Evolutionary conservation across 2,113 vertebrate genomes (phyloP).

Genomic region (Oryzias curvinotus): DNA sequence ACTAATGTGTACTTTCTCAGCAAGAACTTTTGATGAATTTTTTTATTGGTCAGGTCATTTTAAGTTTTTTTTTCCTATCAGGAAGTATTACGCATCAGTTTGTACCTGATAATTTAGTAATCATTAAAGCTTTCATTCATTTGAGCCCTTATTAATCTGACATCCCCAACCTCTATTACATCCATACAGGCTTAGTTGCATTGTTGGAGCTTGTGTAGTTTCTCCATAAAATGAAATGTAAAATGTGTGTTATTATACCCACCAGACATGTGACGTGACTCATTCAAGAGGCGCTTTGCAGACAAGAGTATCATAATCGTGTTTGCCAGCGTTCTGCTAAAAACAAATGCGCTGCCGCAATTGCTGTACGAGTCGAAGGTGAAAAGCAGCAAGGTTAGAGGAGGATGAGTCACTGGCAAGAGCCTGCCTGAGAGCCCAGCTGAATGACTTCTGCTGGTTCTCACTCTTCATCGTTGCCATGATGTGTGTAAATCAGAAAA

Average conservation of each 20-base stretch:
- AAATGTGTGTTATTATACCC: conserved; percentile 28
- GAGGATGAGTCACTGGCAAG: conserved; percentile 9
- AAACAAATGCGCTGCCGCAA: conserved; percentile 13
- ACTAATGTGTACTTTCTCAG: no score
- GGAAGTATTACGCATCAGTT: neutral
- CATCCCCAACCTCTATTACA: neutral
- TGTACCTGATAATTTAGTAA: conserved; percentile 13
- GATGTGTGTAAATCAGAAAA: neutral
- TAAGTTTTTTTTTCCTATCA: no score
- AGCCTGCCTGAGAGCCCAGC: neutral
- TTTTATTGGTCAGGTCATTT: no score
- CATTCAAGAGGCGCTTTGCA: conserved; percentile 13
- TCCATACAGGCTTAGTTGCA: conserved; percentile 21
- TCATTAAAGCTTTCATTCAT: conserved; percentile 7
- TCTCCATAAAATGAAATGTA: conserved; percentile 25
- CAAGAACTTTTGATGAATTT: no score
- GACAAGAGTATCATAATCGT: conserved; percentile 19
- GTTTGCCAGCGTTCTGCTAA: conserved; percentile 10
- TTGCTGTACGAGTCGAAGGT: conserved; percentile 24
- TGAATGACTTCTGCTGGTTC: conserved; percentile 22
- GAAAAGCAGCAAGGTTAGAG: conserved; percentile 26
- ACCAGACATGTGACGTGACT: conserved; percentile 11
- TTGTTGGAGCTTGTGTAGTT: neutral
- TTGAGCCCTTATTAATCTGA: conserved; percentile 17
- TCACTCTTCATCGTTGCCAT: neutral